phyloP scores from a whole-genome alignment of 2,888 invertebrate genomes.

The Prostheceraeus crozeri region DNA sequence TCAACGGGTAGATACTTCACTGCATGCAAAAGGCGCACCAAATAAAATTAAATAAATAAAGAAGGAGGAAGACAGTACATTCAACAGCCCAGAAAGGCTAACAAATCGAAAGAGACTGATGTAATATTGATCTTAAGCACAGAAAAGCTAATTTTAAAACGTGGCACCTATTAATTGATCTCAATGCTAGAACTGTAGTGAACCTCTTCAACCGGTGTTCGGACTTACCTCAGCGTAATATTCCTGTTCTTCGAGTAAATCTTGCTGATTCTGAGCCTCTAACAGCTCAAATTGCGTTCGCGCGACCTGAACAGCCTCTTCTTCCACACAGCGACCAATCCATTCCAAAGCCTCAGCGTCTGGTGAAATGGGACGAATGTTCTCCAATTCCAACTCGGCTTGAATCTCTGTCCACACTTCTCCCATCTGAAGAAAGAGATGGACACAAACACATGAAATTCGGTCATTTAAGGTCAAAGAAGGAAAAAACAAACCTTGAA shows the following conservation, averaged over 20 bases:
- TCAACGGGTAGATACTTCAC: no score
- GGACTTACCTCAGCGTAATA: slow-evolving; percentile 44
- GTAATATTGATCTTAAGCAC: no score
- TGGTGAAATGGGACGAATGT: slow-evolving; percentile 53
- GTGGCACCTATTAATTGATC: no score
- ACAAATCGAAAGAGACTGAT: no score
- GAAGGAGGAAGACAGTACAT: no score
- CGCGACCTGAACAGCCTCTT: slow-evolving; percentile 49
- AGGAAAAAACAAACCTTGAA: slow-evolving; percentile 49
- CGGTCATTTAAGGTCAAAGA: slow-evolving; percentile 1
- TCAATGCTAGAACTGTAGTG: not conserved
- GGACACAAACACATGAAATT: not conserved
- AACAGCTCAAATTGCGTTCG: slow-evolving; percentile 51
- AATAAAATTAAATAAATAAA: no score
- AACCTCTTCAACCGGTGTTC: not conserved
- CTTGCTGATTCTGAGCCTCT: slow-evolving; percentile 53
- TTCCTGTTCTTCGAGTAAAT: slow-evolving; percentile 52
- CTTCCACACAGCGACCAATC: slow-evolving; percentile 51
- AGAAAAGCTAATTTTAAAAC: no score
- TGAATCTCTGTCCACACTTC: slow-evolving; percentile 56
- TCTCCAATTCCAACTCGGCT: slow-evolving; percentile 50
- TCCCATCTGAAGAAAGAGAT: slow-evolving; percentile 46
- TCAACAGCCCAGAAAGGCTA: no score
- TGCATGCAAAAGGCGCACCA: no score
- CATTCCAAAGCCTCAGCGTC: slow-evolving; percentile 55